Base-by-base conservation (phyloP, 2,113 vertebrate genomes). In the Mormoops blainvillei region DNA sequence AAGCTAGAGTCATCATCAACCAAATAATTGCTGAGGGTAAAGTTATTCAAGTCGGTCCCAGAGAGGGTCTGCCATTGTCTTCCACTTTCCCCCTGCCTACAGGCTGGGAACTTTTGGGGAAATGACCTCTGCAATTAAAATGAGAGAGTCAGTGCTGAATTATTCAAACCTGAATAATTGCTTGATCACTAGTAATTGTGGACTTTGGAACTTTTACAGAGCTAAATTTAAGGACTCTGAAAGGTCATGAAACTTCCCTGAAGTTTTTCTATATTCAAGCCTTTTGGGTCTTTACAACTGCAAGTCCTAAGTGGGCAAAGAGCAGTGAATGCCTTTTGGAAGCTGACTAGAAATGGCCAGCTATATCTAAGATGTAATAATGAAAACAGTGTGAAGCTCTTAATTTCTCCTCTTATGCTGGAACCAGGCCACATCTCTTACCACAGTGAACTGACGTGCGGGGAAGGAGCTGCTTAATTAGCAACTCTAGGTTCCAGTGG, bases 91-190 rank as follows among this genome's bases (percentile, higher is more conserved):
- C 83, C 45, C 3, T 7, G 56, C 76, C 26, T 33, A 70, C 68
- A 74, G 89, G 89, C 52, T 92, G 67, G 82, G 85, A 83, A 96
- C 50, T 76, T 97, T 71, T 54, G 81, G 78, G 19, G 95, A 92
- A 96, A 74, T 96, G 96, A 96, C 71, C n/a, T 67, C 90, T 71
- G 61, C 92, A 97, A 91, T 96, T 97, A 97, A 97, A 96, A 82
- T 33, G 61, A 95, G 89, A 38, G 61, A 92, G 52, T 93, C 84
- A 95, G 71, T 96, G 94, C 43, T 97, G 94, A 97, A 95, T 97
- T 97, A 94, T 98, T 97, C 89, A 97, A 96, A 96, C 33, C 67
- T 84, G 71, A 97, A 70, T 96, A 81, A 84, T 96, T 98, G 24
- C 22, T 24, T 94, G 77, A 94, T 82, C 56, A 91, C 89, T 96